A percentile compares a stretch with the other conserved stretches of the same genome.
These are phyloP conservation scores for Lethenteron reissneri DNA, from an alignment of 2,113 vertebrate genomes.

Conservation along the genomic window DNA sequence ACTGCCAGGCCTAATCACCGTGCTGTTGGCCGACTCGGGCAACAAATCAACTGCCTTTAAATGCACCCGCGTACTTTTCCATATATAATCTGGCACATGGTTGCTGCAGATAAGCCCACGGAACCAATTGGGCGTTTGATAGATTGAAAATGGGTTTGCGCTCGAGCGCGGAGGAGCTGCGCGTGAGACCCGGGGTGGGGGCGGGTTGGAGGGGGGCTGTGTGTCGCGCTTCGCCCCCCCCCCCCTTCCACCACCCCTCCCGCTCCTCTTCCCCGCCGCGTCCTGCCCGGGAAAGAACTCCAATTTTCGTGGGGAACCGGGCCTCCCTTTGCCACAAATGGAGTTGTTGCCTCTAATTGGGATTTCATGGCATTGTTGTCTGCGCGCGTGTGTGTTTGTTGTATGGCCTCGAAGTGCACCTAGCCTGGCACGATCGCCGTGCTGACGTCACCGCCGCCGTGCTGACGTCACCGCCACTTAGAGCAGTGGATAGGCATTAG, in stretches of 20 bases:
- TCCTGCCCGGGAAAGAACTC: neutral
- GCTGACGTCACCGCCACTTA: too few species aligned
- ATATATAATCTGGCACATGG: conserved; percentile 5
- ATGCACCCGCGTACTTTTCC: neutral
- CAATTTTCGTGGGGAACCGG: too few species aligned
- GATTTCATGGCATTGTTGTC: too few species aligned
- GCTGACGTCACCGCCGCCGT: too few species aligned
- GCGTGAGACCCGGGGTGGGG: too few species aligned
- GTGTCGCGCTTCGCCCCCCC: neutral
- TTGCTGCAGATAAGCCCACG: neutral
- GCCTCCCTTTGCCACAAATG: too few species aligned
- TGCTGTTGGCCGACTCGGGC: conserved; percentile 2
- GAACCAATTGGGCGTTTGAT: neutral
- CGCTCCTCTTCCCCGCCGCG: neutral
- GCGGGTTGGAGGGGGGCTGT: too few species aligned
- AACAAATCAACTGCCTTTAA: neutral
- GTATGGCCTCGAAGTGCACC: too few species aligned
- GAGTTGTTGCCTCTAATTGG: too few species aligned
- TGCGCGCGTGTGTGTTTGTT: too few species aligned
- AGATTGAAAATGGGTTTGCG: neutral
- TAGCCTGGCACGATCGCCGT: too few species aligned
- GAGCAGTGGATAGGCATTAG: too few species aligned
- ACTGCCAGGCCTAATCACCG: conserved; percentile 4
- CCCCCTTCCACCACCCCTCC: neutral
- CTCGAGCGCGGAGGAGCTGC: neutral